These are phyloP conservation scores for Reinhardtius hippoglossoides DNA, from an alignment of 2,113 vertebrate species.

Conservation along the genomic window DNA sequence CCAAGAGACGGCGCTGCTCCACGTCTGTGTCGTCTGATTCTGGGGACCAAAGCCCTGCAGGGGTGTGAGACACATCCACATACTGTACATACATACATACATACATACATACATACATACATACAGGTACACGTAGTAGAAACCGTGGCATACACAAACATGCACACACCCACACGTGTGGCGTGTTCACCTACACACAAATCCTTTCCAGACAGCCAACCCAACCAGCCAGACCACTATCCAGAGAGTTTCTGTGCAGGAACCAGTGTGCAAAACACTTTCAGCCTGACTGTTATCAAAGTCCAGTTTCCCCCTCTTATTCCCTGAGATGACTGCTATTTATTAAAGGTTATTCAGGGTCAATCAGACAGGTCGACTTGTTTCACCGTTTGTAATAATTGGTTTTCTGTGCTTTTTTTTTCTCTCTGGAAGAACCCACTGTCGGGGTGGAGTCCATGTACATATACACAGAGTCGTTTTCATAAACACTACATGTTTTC, in stretches of 20 bases:
- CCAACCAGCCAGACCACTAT: constrained; percentile 51
- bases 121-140: constrained; percentile 26
- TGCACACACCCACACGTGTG: constrained; percentile 15
- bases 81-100: constrained; percentile 38
- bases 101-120: constrained; percentile 40
- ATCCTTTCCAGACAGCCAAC: constrained; percentile 24
- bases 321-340: constrained; percentile 40
- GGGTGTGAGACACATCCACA: constrained; percentile 57
- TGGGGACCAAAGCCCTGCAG: constrained; percentile 69
- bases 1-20: constrained; percentile 76
- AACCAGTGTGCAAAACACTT: not conserved
- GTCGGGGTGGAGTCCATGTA: constrained; percentile 28
- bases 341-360: constrained; percentile 39
- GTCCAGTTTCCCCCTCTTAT: constrained; percentile 18
- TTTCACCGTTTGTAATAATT: constrained; percentile 34
- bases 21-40: constrained; percentile 77
- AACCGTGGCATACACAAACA: constrained; percentile 18
- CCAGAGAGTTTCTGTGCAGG: not conserved
- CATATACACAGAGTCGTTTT: constrained; percentile 7
- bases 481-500: constrained; percentile 34
- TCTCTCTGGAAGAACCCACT: constrained; percentile 19
- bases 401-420: constrained; percentile 10
- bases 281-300: constrained; percentile 34
- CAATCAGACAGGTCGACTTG: constrained; percentile 17
- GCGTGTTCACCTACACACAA: constrained; percentile 11